Base-by-base conservation (phyloP, 2,797 vertebrate genomes). In the Chaenodraco wilsoni region DNA sequence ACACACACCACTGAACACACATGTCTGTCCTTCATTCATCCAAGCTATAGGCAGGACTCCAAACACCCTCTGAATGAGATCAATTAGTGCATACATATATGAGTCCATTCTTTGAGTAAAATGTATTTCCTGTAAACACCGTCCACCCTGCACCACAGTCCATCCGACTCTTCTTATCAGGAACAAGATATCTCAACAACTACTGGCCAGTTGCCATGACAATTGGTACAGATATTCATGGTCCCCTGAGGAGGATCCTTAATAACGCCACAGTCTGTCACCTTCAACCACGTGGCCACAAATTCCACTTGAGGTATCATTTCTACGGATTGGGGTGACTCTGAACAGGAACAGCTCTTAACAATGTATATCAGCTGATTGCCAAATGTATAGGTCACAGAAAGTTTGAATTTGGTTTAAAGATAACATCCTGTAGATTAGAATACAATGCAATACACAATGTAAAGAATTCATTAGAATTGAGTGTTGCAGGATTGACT, bases 21-120 rank as follows among this genome's bases (percentile, higher is more conserved):
- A 41, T 41, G 17, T 68, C 33, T 31, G 46, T 31, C 21, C 56
- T 31, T 51, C 56, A 60, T 51, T 69, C 56, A 60, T 11, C 55
- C 43, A 27, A 41, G 33, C 31, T 27, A 5, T 15, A 23, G 27
- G 19, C 45, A n/a, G 5, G 19, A 23, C 16, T 56, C 50, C 40
- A 70, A 27, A 56, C 64, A 49, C 11, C 31, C 11, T 16, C 57
- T 37, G 33, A 37, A 7, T 6, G 33, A 37, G 33, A 37, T 37
- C 33, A 37, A 9, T 1, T 37, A 37, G 33, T 6, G 33, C 33
- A 63, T 23, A 63, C 21, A 27, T 27, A 46, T 23, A 6, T 2
- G 9, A 46, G 23, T 45, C 27, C 16, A 46, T n/a, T 23, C 8
- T 44, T 27, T 1, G 3, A 33, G 23, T 48, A 17, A 33, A 10